A percentile compares a stretch with the other conserved stretches of the same genome.
Evolutionary conservation across 2,797 vertebrate species (phyloP).

Genomic region (Anas flavirostris): DNA sequence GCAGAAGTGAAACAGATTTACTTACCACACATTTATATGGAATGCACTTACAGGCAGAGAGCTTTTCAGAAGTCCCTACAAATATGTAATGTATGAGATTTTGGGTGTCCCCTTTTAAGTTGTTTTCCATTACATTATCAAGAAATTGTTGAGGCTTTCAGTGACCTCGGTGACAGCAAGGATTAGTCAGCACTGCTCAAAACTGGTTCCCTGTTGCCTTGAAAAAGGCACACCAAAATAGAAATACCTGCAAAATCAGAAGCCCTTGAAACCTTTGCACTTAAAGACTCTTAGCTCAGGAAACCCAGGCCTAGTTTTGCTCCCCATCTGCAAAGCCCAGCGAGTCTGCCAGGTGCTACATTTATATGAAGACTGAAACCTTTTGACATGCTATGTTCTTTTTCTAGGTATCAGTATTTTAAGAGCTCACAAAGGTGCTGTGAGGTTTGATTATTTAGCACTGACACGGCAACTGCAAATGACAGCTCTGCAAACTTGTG

Average conservation of each 20-base stretch:
- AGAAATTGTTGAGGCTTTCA: slow-evolving; percentile 1
- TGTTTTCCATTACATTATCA: background rate
- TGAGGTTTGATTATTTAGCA: slow-evolving; percentile 21
- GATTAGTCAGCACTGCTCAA: slow-evolving; percentile 20
- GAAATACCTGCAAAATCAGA: background rate
- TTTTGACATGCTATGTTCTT: background rate
- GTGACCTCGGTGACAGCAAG: background rate
- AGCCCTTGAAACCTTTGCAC: background rate
- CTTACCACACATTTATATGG: background rate
- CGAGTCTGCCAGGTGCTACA: background rate
- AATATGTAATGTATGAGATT: background rate
- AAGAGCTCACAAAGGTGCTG: background rate
- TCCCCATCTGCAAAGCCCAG: background rate
- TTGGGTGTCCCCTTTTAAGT: background rate
- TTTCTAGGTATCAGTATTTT: background rate
- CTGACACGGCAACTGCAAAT: background rate
- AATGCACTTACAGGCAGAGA: background rate
- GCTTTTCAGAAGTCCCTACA: background rate
- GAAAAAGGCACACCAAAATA: background rate
- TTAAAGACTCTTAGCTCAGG: background rate
- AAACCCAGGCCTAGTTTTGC: background rate
- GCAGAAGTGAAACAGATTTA: background rate
- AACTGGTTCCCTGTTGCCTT: background rate
- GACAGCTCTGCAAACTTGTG: slow-evolving; percentile 31
- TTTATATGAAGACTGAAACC: background rate